Evolutionary conservation across 2,888 invertebrate genomes (phyloP).

Genomic region (Tiliacea aurago): DNA sequence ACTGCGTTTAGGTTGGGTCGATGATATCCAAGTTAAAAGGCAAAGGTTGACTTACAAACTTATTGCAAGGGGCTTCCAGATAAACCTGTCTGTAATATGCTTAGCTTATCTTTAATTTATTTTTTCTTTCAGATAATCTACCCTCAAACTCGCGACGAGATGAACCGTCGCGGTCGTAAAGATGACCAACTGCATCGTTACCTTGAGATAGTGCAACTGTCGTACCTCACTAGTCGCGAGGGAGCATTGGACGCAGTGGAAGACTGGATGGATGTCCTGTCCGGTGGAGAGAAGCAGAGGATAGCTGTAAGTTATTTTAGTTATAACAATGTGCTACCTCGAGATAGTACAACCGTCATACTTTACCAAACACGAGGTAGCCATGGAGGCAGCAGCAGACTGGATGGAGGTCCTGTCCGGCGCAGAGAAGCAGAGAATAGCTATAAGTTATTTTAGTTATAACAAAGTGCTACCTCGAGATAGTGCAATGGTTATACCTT

Average conservation of each 20-base stretch:
- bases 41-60: too few relatives aligned
- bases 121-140: constrained; percentile 93
- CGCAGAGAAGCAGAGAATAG: constrained; percentile 99
- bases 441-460: constrained; percentile 88
- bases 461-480: background rate
- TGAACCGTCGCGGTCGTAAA: constrained; percentile 93
- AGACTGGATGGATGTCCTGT: constrained; percentile 99
- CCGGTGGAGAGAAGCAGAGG: constrained; percentile 99
- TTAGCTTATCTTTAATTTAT: too few relatives aligned
- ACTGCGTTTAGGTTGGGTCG: too few relatives aligned
- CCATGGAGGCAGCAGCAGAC: constrained; percentile 98
- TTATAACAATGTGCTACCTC: constrained; percentile 2
- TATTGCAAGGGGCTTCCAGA: too few relatives aligned
- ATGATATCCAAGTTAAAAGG: too few relatives aligned
- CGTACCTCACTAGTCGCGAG: constrained; percentile 95
- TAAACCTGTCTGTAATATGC: too few relatives aligned
- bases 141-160: constrained; percentile 97
- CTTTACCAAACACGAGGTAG: constrained; percentile 94
- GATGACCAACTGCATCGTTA: constrained; percentile 95
- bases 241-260: constrained; percentile 97
- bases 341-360: background rate
- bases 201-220: constrained; percentile 95
- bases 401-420: constrained; percentile 99
- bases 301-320: constrained; percentile 93
- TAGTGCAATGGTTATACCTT: background rate